Base-by-base conservation (phyloP, 2,888 invertebrate genomes). In the Leucophenga maculata region DNA sequence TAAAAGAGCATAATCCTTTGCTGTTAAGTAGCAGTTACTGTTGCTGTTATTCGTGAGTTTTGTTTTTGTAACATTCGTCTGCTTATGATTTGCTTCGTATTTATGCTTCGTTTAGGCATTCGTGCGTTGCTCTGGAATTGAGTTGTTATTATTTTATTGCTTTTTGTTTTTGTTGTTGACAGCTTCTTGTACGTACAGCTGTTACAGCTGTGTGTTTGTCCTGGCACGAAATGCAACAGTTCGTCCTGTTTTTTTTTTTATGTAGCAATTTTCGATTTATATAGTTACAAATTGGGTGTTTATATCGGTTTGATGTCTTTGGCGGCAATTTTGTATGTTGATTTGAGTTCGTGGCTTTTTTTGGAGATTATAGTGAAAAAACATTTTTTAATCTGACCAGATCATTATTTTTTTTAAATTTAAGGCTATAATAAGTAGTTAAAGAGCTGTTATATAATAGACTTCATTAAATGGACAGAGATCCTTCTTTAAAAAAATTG, bases 171-270 rank as follows among this genome's bases (percentile, higher is more conserved):
- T 59, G 32, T 26, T 59, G 48, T 22, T 64, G n/a, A n/a, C n/a
- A 26, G 26, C 26, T 26, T 2, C 26, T 26, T 26, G 26, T 50
- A 50, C 50, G 26, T 50, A 50, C 50, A 50, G 18, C 16, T 16
- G 50, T 50, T n/a, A 50, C 50, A 50, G 18, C 16, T 16, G 50
- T 50, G n/a, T n/a, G n/a, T n/a, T n/a, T 50, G 6, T 11, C 13
- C 13, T 50, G 1, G 16, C 13, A 39, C 1, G 48, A 64, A 64
- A 64, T 64, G 62, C 62, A 64, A 64, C 62, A 64, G 62, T 64
- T 64, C 62, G 62, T 64, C 62, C 26, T 22, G n/a, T 57, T 46
- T 64, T 60, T n/a, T 62, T 62, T 16, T 2, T 60, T 11, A 32
- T 18, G 9, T 9, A 39, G 39, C n/a, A 39, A 31, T 44, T 39